These are phyloP conservation scores for Taenaris catops DNA, from an alignment of 2,888 invertebrate genomes.

Conservation along the genomic window DNA sequence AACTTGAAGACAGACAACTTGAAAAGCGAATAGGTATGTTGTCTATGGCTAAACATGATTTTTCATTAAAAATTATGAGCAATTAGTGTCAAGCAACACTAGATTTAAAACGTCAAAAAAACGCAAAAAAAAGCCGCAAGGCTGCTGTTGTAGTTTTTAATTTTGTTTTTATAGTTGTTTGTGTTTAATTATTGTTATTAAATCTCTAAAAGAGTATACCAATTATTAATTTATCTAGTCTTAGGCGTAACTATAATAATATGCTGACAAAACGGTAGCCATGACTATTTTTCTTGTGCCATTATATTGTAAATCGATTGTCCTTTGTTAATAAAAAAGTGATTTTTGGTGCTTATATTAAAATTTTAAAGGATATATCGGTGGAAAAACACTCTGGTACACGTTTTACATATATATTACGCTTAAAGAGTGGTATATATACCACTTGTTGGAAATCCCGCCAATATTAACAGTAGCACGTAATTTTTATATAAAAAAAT, in stretches of 20 bases:
- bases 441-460: constrained; percentile 20
- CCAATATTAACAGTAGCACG: constrained; percentile 21
- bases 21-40: constrained; percentile 17
- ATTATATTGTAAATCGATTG: constrained; percentile 61
- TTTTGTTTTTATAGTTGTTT: constrained; percentile 72
- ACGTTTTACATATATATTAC: constrained; percentile 1
- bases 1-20: too few relatives aligned
- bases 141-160: constrained; percentile 52
- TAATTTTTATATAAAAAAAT: constrained; percentile 25
- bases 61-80: constrained; percentile 54
- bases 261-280: constrained; percentile 46
- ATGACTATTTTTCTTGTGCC: constrained; percentile 61
- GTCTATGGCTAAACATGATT: constrained; percentile 38
- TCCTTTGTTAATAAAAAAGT: constrained; percentile 60
- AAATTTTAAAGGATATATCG: constrained; percentile 8
- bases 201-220: constrained; percentile 40
- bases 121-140: constrained; percentile 63
- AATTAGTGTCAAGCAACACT: constrained; percentile 74
- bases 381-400: constrained; percentile 1
- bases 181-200: constrained; percentile 56
- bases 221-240: constrained; percentile 67
- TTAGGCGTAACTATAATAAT: constrained; percentile 46
- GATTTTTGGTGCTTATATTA: constrained; percentile 35
- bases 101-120: constrained; percentile 73
- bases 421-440: constrained; percentile 5